Evolutionary conservation across 2,797 vertebrate species (phyloP).

Genomic region (Sebastes minor): DNA sequence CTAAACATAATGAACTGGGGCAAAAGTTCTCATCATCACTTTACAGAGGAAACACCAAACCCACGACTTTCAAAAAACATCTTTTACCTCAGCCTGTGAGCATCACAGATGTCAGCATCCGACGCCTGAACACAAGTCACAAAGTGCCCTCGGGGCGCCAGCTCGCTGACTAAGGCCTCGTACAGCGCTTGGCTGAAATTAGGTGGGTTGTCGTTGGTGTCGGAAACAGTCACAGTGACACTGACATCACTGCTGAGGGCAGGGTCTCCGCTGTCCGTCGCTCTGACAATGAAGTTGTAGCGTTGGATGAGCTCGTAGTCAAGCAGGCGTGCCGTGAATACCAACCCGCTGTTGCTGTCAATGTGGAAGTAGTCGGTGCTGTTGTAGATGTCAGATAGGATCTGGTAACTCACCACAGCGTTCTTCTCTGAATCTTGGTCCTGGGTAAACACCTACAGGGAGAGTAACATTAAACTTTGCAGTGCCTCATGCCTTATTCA

Average conservation of each 20-base stretch:
- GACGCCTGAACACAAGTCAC: conserved; percentile 92
- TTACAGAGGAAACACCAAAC: conserved; percentile 2
- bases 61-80: background rate
- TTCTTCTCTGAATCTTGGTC: conserved; percentile 93
- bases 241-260: conserved; percentile 87
- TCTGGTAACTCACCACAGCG: conserved; percentile 87
- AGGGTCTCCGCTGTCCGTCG: conserved; percentile 89
- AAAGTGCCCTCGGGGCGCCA: conserved; percentile 91
- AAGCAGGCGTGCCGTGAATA: conserved; percentile 86
- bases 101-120: conserved; percentile 90
- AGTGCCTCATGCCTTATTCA: conserved; percentile 53
- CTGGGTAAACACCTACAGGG: conserved; percentile 83
- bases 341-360: conserved; percentile 87
- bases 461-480: conserved; percentile 29
- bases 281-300: conserved; percentile 88
- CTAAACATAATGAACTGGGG: background rate
- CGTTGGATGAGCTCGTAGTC: conserved; percentile 90
- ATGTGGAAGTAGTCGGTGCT: conserved; percentile 90
- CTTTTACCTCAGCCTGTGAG: conserved; percentile 79
- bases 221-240: conserved; percentile 86
- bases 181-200: conserved; percentile 90
- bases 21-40: background rate
- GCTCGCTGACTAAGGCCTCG: conserved; percentile 90
- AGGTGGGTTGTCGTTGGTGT: conserved; percentile 95
- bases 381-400: conserved; percentile 87